Conservation (phyloP, 2,797 vertebrate genomes). For the Gymnodraco acuticeps region DNA sequence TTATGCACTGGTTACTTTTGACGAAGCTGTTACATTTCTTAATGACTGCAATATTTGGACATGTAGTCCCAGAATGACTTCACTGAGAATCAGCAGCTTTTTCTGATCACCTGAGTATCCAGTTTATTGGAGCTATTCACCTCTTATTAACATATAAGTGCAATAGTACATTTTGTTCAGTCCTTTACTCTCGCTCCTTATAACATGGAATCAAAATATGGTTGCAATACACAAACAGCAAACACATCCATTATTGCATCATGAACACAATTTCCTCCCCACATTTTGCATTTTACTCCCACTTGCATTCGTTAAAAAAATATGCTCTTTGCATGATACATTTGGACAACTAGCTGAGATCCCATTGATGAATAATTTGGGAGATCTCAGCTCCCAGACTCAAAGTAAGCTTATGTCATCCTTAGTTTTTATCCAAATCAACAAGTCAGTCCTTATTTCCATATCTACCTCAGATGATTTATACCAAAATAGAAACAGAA, state of each 20-base stretch:
- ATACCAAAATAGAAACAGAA: background rate
- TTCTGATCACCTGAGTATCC: background rate
- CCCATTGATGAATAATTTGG: slow-evolving; percentile 28
- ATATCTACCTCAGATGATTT: background rate
- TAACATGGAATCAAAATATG: background rate
- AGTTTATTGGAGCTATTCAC: background rate
- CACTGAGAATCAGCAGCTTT: background rate
- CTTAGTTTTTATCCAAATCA: slow-evolving; percentile 18
- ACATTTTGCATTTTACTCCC: slow-evolving; percentile 5
- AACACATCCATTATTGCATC: slow-evolving; percentile 7
- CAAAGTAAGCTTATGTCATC: slow-evolving; percentile 8
- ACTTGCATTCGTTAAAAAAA: slow-evolving; percentile 17
- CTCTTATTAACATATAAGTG: background rate
- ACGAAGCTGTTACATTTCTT: background rate
- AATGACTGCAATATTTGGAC: too few relatives aligned
- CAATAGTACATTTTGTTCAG: background rate
- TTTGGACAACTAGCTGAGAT: slow-evolving; percentile 13
- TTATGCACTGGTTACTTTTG: background rate
- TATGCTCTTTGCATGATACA: slow-evolving; percentile 1
- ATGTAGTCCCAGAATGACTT: background rate
- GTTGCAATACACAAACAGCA: slow-evolving; percentile 12
- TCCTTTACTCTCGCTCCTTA: background rate
- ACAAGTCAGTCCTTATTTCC: slow-evolving; percentile 15
- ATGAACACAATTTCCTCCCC: slow-evolving; percentile 1
- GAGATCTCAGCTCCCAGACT: slow-evolving; percentile 3